Base-by-base conservation (phyloP, 2,888 invertebrate genomes). In the Melinopterus prodromus region DNA sequence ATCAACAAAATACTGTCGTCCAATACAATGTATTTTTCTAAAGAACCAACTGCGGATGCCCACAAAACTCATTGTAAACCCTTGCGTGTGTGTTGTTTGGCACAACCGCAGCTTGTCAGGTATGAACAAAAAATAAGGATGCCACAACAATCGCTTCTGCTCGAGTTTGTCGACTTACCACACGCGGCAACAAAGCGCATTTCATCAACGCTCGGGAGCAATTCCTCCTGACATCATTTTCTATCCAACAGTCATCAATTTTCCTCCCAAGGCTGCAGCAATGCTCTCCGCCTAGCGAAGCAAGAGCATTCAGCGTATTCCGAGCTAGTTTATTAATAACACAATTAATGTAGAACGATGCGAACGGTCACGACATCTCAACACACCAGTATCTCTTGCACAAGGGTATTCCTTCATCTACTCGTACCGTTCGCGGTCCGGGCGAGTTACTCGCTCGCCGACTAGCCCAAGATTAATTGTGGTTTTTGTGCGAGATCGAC, bases 261-360 rank as follows among this genome's bases (percentile, higher is more conserved):
- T 38, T 53, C 53, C 53, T 1, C 9, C 53, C 26, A 26, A 26
- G 26, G 53, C 5, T 53, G 53, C 53, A 38, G 38, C 38, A 7
- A 9, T 53, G 53, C 9, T 9, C 9, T 2, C 53, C 1, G 53
- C 9, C 53, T 53, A 26, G 26, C 26, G 26, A 26, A 26, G 26
- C 26, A 26, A 26, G 26, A 26, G 26, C 26, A 53, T 53, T 53
- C 53, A 53, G 53, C 53, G 53, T 12, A 53, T 53, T 53, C 74
- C n/a, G 74, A 16, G 74, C 74, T 74, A 36, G 74, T 36, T 74
- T 74, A 74, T 74, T 74, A 74, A 74, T 74, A 74, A 74, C 74
- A 74, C 74, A 37, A 74, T 74, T 74, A 74, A 74, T 37, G 37
- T 74, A 37, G 74, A 37, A 74, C 74, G 74, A 74, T 37, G 74